Evolutionary conservation across 2,888 invertebrate genomes (phyloP), one percentile per base, ranked within the genome.

Genomic region (Ethmia dodecea): DNA sequence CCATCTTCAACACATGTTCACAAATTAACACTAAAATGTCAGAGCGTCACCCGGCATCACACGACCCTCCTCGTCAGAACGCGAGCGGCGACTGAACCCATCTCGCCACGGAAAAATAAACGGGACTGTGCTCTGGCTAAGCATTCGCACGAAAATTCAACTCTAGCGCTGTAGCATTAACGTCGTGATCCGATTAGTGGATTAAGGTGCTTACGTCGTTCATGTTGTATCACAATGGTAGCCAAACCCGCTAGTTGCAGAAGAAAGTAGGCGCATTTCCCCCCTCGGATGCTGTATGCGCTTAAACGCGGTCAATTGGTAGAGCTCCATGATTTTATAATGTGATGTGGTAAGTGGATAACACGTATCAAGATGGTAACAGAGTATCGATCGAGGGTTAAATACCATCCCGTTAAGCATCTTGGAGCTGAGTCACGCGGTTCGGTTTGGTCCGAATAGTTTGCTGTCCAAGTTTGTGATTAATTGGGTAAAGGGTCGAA

Each of bases 201-300:
- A 12, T 35, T 1, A 6, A 22, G 52, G 61, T 55, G 54, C 52
- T 58, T 74, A 56, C 30, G 60, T 66, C 37, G 52, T 68, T 55
- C 43, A 22, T 13, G 36, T 22, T 26, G 34, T n/a, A 33, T 45
- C 46, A 56, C 45, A 55, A 61, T 60, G 62, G 61, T 64, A 47
- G 55, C 49, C 49, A 57, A 61, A 57, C 52, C 59, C 46, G 65
- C 68, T 75, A 73, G 74, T 64, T 78, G 78, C 73, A 73, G 67
- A 65, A 80, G 80, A 79, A 83, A 81, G 81, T 81, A 76, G 79
- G 76, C 63, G 75, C 79, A 71, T 79, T 79, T 78, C 70, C 61
- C 49, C 49, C 11, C 8, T 14, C 64, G 59, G 77, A 76, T 73
- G 76, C 71, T 81, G 79, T 65, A 66, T 62, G 61, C 58, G 57